Conservation (phyloP, 1,140 invertebrate genomes). For the Formica selysi region DNA sequence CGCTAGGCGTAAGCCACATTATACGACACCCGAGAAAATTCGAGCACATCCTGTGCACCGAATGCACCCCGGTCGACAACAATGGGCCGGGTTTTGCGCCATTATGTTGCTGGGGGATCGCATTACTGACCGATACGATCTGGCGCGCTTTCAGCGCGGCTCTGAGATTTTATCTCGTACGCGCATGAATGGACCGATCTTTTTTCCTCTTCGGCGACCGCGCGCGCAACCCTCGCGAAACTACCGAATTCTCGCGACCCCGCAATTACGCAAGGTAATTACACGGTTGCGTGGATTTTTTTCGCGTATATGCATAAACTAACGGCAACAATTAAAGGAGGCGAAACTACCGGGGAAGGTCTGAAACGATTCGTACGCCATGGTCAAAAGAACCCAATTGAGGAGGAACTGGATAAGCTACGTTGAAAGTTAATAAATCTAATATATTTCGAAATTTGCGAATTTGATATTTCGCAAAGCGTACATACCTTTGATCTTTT, state of each 20-base stretch:
- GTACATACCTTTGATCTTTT: no score
- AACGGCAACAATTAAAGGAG: no score
- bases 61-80: slow-evolving; percentile 70
- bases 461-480: no score
- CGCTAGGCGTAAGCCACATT: slow-evolving; percentile 73
- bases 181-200: slow-evolving; percentile 56
- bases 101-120: slow-evolving; percentile 76
- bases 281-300: slow-evolving; percentile 35
- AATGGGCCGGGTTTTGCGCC: slow-evolving; percentile 75
- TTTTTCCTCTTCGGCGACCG: slow-evolving; percentile 52
- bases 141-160: slow-evolving; percentile 61
- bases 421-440: not conserved
- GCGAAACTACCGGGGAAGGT: not conserved
- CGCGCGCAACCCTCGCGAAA: slow-evolving; percentile 34
- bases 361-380: not conserved
- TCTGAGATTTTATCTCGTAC: slow-evolving; percentile 63
- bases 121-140: slow-evolving; percentile 75
- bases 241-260: slow-evolving; percentile 46
- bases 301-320: not conserved
- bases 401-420: no score
- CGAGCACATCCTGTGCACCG: slow-evolving; percentile 73
- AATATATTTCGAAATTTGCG: no score
- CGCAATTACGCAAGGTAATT: slow-evolving; percentile 53
- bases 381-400: no score
- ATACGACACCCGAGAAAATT: slow-evolving; percentile 76